These are phyloP conservation scores for Elegia similella DNA, from an alignment of 2,888 invertebrate species.

Conservation along the genomic window DNA sequence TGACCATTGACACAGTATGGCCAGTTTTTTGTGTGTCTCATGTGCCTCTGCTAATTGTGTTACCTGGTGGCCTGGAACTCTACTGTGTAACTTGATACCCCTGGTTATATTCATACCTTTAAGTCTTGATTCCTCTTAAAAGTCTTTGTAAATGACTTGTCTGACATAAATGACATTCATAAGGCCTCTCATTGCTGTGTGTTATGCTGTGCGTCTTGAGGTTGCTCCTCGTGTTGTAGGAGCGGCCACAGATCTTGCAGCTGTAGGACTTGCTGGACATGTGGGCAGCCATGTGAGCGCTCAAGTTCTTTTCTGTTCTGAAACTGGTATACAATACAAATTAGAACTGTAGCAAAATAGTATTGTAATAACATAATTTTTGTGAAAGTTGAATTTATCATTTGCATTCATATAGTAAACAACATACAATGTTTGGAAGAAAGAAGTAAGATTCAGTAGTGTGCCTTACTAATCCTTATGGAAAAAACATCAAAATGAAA, in stretches of 20 bases:
- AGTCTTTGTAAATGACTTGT: no score
- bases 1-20: no score
- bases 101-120: slow-evolving; percentile 73
- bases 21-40: no score
- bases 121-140: slow-evolving; percentile 89
- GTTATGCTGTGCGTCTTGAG: slow-evolving; percentile 86
- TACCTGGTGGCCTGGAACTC: no score
- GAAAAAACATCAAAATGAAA: no score
- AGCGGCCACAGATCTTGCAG: slow-evolving; percentile 86
- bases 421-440: no score
- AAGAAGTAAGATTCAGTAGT: no score
- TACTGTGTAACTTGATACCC: no score
- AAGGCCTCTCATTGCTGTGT: slow-evolving; percentile 86
- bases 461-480: no score
- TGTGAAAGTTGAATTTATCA: no score
- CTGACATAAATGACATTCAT: slow-evolving; percentile 85
- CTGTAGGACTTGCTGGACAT: slow-evolving; percentile 42
- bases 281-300: slow-evolving; percentile 80
- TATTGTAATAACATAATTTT: not conserved
- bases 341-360: slow-evolving; percentile 19
- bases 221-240: slow-evolving; percentile 86
- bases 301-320: slow-evolving; percentile 84
- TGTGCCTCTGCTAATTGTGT: no score
- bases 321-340: slow-evolving; percentile 73
- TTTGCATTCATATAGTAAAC: no score